A percentile compares a stretch with the other conserved stretches of the same genome.
These are phyloP conservation scores for Troilus luridus DNA, from an alignment of 2,888 invertebrate genomes.

Conservation along the genomic window DNA sequence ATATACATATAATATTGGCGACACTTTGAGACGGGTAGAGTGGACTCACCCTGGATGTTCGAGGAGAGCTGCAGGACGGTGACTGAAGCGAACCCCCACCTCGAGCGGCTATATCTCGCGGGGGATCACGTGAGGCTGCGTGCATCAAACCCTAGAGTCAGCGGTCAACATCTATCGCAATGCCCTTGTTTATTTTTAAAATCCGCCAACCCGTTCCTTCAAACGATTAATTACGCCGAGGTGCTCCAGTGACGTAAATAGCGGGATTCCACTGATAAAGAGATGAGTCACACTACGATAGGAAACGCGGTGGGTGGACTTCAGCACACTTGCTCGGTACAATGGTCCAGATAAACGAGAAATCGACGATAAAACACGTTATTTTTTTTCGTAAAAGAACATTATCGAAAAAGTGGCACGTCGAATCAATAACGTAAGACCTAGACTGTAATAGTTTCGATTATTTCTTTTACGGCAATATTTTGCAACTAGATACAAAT, in stretches of 20 bases:
- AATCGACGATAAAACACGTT: neutral
- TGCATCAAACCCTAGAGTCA: conserved; percentile 7
- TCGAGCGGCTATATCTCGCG: neutral
- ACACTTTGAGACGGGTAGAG: neutral
- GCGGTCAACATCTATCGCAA: conserved; percentile 40
- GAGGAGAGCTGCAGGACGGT: neutral
- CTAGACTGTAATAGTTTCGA: neutral
- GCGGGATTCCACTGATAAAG: neutral
- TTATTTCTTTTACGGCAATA: no score
- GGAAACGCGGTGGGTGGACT: neutral
- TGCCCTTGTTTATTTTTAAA: conserved; percentile 12
- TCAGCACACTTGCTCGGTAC: neutral
- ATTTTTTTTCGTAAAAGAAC: neutral
- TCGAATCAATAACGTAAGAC: neutral
- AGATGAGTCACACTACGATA: neutral
- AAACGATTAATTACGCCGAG: neutral
- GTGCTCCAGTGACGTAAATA: neutral
- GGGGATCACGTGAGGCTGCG: conserved; percentile 36
- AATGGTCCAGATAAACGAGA: neutral
- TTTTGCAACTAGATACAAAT: no score
- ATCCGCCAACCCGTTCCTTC: neutral
- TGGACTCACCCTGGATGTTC: neutral
- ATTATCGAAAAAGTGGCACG: neutral
- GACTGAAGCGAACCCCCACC: conserved; percentile 1
- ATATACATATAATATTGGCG: no score